Base-by-base conservation (phyloP, 2,888 invertebrate species). In the Lagria hirta region DNA sequence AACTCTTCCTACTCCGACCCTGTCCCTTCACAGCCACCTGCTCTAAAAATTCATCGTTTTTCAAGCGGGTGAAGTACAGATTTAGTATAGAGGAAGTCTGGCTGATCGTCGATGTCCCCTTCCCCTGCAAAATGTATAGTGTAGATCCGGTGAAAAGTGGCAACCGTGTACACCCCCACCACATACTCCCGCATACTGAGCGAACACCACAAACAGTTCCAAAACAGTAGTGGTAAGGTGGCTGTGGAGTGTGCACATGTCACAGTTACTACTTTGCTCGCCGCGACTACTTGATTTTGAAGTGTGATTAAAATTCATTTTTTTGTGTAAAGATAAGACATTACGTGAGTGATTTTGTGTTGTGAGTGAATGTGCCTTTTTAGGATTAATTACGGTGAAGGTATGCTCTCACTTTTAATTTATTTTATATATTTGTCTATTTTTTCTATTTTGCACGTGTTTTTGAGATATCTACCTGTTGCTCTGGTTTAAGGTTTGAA, bases 181-280 rank as follows among this genome's bases (percentile, higher is more conserved):
- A 30, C 37, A 45, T 56, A 61, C 68, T 62, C 65, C 64, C 65
- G 60, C 65, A 61, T 60, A 54, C 55, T 41, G 53, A 54, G 17
- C 34, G 32, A 28, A 40, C 35, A 41, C 48, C 36, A 41, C 62
- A 65, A 64, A 67, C 66, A 64, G 64, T 60, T 56, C 24, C 23
- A 43, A 57, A 62, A 61, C 67, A 63, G 65, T 65, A 66, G 68
- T 67, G 68, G 70, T 71, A 70, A 71, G 71, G 71, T 71, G 70
- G 62, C 70, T 59, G 66, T 62, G 62, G 57, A 38, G 16, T n/a
- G 56, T 36, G 8, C 14, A 30, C 2, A 37, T 53, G 69, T 68
- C 70, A 70, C 71, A 71, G 71, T 71, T 71, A 70, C 71, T 69
- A 55, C 64, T 63, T 24, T 40, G 21, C 33, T 20, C 32, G 28